Evolutionary conservation across 1,140 invertebrate genomes (phyloP), one percentile per base, ranked within the genome.

Genomic region (Temnothorax curvispinosus): DNA sequence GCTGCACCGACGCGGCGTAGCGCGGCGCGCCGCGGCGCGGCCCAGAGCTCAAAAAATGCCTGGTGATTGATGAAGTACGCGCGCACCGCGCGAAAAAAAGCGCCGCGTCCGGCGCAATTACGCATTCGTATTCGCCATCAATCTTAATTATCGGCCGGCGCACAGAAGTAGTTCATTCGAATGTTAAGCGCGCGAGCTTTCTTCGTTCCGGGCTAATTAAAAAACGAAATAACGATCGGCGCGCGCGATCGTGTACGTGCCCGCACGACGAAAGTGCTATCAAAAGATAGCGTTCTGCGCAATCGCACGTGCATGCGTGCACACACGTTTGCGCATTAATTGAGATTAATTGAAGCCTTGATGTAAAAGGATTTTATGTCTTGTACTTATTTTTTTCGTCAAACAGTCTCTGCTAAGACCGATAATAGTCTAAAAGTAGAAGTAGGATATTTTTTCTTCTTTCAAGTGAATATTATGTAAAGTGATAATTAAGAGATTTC

Each of bases 51-150:
- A 71, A 87, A 85, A 85, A 82, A 87, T 71, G 65, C 76, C 44
- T 62, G 80, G 84, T 90, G 89, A 91, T 91, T 90, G 89, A 91
- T 91, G 89, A 91, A 91, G 89, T 86, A 76, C 86, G 82, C 77
- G 67, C 58, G 76, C 76, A 69, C 60, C 47, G 75, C 56, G 71
- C 82, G 76, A 71, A 67, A 87, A 75, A 77, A 90, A 88, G 76
- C 81, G 78, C 88, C 72, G 69, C 86, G 62, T 91, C 89, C 89
- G 52, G 89, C 89, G 87, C 89, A 90, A 90, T 90, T 90, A 90
- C 89, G 86, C 82, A 88, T 90, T 91, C 76, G 89, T 88, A 90
- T 89, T 86, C 77, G 71, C 87, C 89, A 91, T 91, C 89, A 88
- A 91, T 91, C 89, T 91, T 91, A 90, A 91, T 91, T 91, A 91